Conservation (phyloP, 2,888 invertebrate species). For the Halictus ligatus region DNA sequence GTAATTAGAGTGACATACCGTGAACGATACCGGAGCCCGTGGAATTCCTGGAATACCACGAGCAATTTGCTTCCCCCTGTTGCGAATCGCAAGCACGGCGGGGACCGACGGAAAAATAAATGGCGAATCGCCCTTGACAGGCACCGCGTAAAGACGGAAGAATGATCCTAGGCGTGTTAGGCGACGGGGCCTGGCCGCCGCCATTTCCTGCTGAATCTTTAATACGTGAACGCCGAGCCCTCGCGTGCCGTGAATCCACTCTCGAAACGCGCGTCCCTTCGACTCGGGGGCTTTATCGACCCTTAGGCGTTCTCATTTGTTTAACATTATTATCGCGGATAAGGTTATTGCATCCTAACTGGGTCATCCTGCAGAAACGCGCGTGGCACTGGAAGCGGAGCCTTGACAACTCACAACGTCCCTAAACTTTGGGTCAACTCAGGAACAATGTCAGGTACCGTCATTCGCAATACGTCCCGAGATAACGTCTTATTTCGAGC, state of each 20-base stretch:
- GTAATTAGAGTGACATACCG: slow-evolving; percentile 11
- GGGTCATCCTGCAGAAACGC: background rate
- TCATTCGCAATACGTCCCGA: too few relatives aligned
- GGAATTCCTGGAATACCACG: slow-evolving; percentile 10
- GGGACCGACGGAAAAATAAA: background rate
- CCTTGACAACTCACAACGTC: too few relatives aligned
- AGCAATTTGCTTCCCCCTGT: background rate
- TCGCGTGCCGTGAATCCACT: slow-evolving; percentile 36
- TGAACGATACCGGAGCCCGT: background rate
- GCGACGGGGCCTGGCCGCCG: slow-evolving; percentile 12
- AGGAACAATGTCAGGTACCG: too few relatives aligned
- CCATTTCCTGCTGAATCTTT: slow-evolving; percentile 57
- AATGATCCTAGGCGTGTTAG: slow-evolving; percentile 31
- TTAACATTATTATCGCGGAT: background rate
- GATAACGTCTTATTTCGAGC: too few relatives aligned
- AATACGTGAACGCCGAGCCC: slow-evolving; percentile 36
- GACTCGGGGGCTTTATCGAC: background rate
- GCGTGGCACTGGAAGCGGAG: too few relatives aligned
- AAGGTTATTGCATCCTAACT: background rate
- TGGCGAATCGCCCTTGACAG: slow-evolving; percentile 17
- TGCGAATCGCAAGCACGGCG: background rate
- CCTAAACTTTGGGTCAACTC: too few relatives aligned
- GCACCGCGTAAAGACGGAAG: slow-evolving; percentile 30
- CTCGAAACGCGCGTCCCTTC: background rate
- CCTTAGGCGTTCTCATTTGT: background rate